Evolutionary conservation across 2,888 invertebrate species (phyloP).

Genomic region (Pediacus dermestoides): DNA sequence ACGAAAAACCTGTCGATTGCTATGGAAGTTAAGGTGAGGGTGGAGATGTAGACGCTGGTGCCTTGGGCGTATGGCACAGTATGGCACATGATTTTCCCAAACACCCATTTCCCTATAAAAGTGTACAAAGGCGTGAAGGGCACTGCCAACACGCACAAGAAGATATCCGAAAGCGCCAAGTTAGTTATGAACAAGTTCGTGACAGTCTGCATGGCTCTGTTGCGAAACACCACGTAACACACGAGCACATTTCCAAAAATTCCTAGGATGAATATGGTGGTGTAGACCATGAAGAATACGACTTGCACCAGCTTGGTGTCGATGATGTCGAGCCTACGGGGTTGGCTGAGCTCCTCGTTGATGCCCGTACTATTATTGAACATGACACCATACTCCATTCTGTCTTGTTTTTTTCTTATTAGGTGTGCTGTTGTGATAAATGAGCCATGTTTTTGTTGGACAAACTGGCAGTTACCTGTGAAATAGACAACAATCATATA

Average conservation of each 20-base stretch:
- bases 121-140: slow-evolving; percentile 96
- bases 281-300: slow-evolving; percentile 74
- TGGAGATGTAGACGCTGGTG: slow-evolving; percentile 95
- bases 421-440: too few relatives aligned
- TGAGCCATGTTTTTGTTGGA: too few relatives aligned
- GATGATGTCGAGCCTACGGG: slow-evolving; percentile 48
- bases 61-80: slow-evolving; percentile 92
- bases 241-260: slow-evolving; percentile 87
- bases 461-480: too few relatives aligned
- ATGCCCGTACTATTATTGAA: slow-evolving; percentile 6
- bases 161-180: slow-evolving; percentile 89
- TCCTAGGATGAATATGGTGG: slow-evolving; percentile 83
- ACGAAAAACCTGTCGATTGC: slow-evolving; percentile 97
- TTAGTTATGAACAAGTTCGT: slow-evolving; percentile 98
- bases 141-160: slow-evolving; percentile 89
- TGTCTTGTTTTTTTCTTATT: too few relatives aligned
- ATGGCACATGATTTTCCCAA: slow-evolving; percentile 87
- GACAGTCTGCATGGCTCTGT: slow-evolving; percentile 95
- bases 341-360: not conserved
- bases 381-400: too few relatives aligned
- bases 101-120: slow-evolving; percentile 88
- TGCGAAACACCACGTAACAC: slow-evolving; percentile 88
- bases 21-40: slow-evolving; percentile 93
- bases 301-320: slow-evolving; percentile 67
- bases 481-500: too few relatives aligned